Conservation (phyloP, 2,888 invertebrate species). For the Eupithecia subumbrata region DNA sequence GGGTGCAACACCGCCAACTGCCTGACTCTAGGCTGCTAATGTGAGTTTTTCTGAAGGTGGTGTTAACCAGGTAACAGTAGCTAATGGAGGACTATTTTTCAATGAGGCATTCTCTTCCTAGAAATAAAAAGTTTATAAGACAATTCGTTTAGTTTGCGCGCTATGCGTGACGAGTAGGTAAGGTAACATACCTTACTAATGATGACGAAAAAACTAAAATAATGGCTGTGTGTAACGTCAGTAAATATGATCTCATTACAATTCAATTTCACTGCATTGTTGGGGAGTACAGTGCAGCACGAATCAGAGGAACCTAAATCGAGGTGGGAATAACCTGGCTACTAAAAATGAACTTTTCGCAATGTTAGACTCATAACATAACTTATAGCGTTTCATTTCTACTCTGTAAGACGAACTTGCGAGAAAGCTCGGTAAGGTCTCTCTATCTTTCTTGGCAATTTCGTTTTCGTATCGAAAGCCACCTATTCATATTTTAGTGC, state of each 20-base stretch:
- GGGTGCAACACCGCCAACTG: too few species aligned
- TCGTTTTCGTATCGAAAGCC: too few species aligned
- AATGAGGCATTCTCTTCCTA: not conserved
- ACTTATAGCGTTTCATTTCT: too few species aligned
- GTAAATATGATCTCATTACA: conserved; percentile 42
- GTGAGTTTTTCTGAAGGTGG: too few species aligned
- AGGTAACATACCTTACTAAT: not conserved
- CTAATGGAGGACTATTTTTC: not conserved
- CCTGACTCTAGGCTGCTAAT: too few species aligned
- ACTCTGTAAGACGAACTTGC: not conserved
- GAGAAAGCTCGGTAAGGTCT: too few species aligned
- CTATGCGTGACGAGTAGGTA: not conserved
- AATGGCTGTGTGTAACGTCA: not conserved
- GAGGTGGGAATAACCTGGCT: not conserved
- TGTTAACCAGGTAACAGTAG: too few species aligned
- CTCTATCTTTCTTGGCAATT: too few species aligned
- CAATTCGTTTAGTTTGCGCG: not conserved
- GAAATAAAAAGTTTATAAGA: not conserved
- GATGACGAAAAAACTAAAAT: not conserved
- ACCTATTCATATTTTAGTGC: too few species aligned
- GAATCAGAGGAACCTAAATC: not conserved
- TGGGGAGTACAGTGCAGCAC: conserved; percentile 17
- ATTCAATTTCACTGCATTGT: conserved; percentile 39
- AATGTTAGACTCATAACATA: not conserved
- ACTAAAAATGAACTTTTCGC: not conserved